Conservation (phyloP, 92 coral and sea anemone genomes). For the Palythoa grandiflora region DNA sequence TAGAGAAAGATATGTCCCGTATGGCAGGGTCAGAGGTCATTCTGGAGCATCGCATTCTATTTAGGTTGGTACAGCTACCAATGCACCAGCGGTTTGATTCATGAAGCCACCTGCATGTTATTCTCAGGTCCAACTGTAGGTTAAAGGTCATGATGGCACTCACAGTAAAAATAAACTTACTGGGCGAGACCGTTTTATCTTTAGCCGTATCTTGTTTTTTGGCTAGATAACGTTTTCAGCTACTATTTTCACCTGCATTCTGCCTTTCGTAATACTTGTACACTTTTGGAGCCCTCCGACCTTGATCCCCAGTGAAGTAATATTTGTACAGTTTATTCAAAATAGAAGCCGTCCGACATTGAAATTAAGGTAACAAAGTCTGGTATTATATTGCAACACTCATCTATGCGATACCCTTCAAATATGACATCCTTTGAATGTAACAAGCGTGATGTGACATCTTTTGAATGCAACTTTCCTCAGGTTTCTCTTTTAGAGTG, state of each 20-base stretch:
- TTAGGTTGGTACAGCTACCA: conserved; percentile 63
- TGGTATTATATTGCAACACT: no score
- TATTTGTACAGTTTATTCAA: no score
- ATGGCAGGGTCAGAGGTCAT: conserved; percentile 85
- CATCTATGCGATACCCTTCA: no score
- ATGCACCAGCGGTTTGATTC: not conserved
- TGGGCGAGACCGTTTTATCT: not conserved
- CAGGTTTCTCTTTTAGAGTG: no score
- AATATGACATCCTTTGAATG: no score
- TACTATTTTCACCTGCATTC: not conserved
- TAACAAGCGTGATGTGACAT: no score
- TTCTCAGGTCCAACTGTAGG: not conserved
- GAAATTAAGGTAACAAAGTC: no score
- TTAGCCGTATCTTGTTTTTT: not conserved
- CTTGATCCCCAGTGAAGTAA: not conserved
- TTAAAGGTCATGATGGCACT: no score
- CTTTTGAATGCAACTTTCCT: no score
- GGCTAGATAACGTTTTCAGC: not conserved
- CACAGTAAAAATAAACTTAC: no score
- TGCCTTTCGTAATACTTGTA: not conserved
- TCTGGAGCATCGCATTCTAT: conserved; percentile 80
- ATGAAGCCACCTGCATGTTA: no score
- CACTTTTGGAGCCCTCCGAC: not conserved
- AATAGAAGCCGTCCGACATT: no score
- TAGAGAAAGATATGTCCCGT: conserved; percentile 81